phyloP scores from a whole-genome alignment of 1,140 invertebrate genomes.

The Colletes gigas region DNA sequence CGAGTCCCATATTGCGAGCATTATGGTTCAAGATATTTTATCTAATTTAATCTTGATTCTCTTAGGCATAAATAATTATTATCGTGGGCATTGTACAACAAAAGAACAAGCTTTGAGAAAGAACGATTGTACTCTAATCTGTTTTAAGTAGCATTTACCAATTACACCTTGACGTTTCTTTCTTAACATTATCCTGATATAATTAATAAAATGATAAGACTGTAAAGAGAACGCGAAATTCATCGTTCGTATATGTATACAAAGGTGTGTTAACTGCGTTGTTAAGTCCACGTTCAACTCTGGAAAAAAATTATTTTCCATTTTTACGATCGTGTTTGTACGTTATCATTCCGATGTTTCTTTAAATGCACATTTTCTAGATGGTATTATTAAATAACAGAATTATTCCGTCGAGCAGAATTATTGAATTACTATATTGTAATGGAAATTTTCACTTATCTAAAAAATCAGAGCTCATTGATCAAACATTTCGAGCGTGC shows the following conservation, averaged over 20 bases:
- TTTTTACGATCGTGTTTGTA: too few relatives aligned
- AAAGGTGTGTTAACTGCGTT: background rate
- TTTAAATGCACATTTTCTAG: background rate
- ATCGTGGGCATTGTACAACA: constrained; percentile 16
- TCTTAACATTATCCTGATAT: constrained; percentile 14
- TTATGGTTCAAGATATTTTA: background rate
- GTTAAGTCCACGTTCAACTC: background rate
- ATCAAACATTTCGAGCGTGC: too few relatives aligned
- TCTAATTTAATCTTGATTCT: background rate
- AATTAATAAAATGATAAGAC: constrained; percentile 24
- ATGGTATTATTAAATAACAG: background rate
- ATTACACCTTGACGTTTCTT: constrained; percentile 15
- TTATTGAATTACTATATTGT: background rate
- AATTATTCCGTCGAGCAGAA: background rate
- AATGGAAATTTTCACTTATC: background rate
- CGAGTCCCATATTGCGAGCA: background rate
- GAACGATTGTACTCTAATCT: constrained; percentile 7
- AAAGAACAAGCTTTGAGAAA: background rate
- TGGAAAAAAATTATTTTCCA: background rate
- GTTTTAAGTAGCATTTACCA: background rate
- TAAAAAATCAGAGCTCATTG: too few relatives aligned
- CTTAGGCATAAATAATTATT: constrained; percentile 29
- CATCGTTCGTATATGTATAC: background rate
- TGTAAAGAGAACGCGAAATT: background rate
- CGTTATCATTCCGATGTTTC: background rate